Evolutionary conservation across 2,797 vertebrate genomes (phyloP).

Genomic region (Anguilla pacifica): DNA sequence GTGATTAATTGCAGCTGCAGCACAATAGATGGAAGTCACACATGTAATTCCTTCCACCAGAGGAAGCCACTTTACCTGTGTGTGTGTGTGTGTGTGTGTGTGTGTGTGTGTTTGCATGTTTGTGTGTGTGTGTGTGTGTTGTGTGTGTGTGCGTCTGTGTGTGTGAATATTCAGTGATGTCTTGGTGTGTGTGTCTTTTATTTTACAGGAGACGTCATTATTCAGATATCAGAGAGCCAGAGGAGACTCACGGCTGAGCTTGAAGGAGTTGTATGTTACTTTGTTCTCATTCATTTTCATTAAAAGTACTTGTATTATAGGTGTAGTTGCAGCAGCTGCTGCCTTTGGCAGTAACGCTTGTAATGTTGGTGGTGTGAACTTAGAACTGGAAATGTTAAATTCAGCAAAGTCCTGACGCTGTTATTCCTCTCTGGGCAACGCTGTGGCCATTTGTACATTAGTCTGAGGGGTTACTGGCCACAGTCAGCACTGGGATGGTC

Average conservation of each 20-base stretch:
- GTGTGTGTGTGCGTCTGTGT: background rate
- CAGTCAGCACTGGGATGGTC: background rate
- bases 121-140: background rate
- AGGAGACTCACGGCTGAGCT: slow-evolving; percentile 80
- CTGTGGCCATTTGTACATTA: background rate
- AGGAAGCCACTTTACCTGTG: background rate
- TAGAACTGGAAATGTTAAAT: background rate
- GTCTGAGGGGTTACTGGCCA: background rate
- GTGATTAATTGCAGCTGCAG: background rate
- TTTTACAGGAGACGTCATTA: slow-evolving; percentile 82
- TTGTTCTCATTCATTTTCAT: background rate
- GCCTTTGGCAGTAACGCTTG: background rate
- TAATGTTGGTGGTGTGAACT: background rate
- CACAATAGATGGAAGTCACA: background rate
- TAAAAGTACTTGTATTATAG: background rate
- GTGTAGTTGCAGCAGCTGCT: background rate
- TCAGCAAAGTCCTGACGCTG: background rate
- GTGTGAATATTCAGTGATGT: background rate
- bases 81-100: background rate
- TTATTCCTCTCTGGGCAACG: background rate
- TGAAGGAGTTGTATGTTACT: slow-evolving; percentile 81
- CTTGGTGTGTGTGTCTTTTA: slow-evolving; percentile 10
- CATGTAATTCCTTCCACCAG: background rate
- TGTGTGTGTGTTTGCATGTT: background rate
- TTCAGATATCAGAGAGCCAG: slow-evolving; percentile 88